Base-by-base conservation (phyloP, 2,797 vertebrate species). In the Sandelia bainsii region DNA sequence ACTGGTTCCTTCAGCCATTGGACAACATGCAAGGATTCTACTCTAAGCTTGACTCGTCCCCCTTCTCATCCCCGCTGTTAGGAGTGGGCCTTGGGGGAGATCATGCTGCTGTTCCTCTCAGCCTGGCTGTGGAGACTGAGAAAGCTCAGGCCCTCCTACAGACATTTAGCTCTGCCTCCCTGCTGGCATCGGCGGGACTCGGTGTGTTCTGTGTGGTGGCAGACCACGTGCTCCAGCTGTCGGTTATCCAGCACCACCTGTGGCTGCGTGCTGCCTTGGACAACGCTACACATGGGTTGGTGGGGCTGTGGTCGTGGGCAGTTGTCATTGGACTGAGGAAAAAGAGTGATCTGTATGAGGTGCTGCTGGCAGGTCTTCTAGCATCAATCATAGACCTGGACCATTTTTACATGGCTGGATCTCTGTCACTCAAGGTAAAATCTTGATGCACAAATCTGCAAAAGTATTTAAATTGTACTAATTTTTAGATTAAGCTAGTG, bases 291-390 rank as follows among this genome's bases (percentile, higher is more conserved):
- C 98, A 99, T 0, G 95, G 95, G 0, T 45, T 96, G 45, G 94
- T 99, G 16, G 97, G 97, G 50, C 93, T 98, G 90, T 99, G 98
- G 97, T 98, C 98, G 0, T 99, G 97, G 98, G 97, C 97, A 0
- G 93, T 98, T 23, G 96, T 99, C 50, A 95, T 95, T 44, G 97
- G 98, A 72, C 91, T 98, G 60, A 94, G 94, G 89, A 98, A 98
- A 89, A 98, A 92, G 90, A 97, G 96, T 23, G 96, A 98, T 78
- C 84, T 97, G 72, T 96, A 95, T 66, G 98, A 99, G 89, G 94
- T 97, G 20, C 81, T 96, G 29, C 91, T 99, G 79, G 97, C 98
- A 6, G 97, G 97, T 6, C 95, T 98, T 60, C 94, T 99, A 48
- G 96, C 97, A 3, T 97, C 96, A 1, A 69, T 97, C 72, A 96